Evolutionary conservation across 1,140 invertebrate genomes (phyloP).

Genomic region (Drosophila obscura): DNA sequence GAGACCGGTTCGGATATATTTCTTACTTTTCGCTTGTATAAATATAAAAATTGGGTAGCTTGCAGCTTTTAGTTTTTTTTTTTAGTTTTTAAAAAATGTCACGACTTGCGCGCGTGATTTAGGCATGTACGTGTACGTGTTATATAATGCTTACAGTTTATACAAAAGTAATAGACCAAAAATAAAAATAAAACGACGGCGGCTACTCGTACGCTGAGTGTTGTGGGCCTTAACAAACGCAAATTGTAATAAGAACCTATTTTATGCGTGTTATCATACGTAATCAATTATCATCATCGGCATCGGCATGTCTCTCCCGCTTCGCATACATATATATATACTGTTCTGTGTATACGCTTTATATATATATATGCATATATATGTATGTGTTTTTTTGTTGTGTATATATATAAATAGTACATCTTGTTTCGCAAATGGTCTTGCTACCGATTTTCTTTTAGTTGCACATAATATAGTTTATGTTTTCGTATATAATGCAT

Average conservation of each 20-base stretch:
- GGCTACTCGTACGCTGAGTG: constrained; percentile 37
- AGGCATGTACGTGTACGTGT: constrained; percentile 33
- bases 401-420: constrained; percentile 71
- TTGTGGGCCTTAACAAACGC: constrained; percentile 44
- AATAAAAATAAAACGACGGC: constrained; percentile 15
- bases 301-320: constrained; percentile 5
- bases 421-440: constrained; percentile 44
- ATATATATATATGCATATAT: constrained; percentile 36
- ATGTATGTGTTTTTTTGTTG: constrained; percentile 22
- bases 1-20: constrained; percentile 11
- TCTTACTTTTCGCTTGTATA: constrained; percentile 51
- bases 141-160: constrained; percentile 56
- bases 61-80: constrained; percentile 51
- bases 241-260: constrained; percentile 50
- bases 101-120: constrained; percentile 43
- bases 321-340: constrained; percentile 33
- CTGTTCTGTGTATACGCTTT: constrained; percentile 8
- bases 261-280: constrained; percentile 13
- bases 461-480: constrained; percentile 75
- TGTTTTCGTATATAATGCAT: constrained; percentile 68
- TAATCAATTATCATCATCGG: constrained; percentile 32
- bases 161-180: constrained; percentile 60
- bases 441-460: constrained; percentile 51
- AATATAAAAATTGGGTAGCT: constrained; percentile 73
- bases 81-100: constrained; percentile 49